These are phyloP conservation scores for Parapsyche elsis DNA, from an alignment of 1,140 invertebrate species.

Conservation along the genomic window DNA sequence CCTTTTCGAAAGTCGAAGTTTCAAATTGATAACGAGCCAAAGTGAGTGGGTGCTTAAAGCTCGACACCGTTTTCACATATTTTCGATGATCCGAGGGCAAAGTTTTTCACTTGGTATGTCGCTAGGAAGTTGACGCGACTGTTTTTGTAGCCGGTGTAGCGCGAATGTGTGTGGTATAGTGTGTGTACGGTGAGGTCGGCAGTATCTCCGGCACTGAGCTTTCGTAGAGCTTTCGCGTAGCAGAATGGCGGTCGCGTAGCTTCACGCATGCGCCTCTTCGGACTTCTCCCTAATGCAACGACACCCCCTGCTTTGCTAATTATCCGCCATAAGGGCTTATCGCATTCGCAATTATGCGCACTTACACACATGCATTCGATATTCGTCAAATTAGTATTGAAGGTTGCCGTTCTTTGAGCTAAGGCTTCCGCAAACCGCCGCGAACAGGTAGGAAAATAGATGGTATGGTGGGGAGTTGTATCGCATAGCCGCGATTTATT, in stretches of 20 bases:
- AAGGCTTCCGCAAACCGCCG: too few relatives aligned
- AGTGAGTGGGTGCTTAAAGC: background rate
- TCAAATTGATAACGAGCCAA: background rate
- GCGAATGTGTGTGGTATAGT: background rate
- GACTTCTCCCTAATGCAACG: background rate
- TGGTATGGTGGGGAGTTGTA: too few relatives aligned
- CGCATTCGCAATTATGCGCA: background rate
- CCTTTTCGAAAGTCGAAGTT: too few relatives aligned
- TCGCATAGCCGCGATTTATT: too few relatives aligned
- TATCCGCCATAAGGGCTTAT: background rate
- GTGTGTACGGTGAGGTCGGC: background rate
- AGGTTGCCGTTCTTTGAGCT: too few relatives aligned
- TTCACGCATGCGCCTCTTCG: background rate
- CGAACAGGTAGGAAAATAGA: too few relatives aligned
- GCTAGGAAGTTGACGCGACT: background rate
- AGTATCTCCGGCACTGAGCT: background rate
- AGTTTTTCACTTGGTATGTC: background rate
- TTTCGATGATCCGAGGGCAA: too few relatives aligned
- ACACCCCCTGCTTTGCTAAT: background rate
- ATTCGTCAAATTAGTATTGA: too few relatives aligned
- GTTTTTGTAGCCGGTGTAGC: background rate
- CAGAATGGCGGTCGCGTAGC: slow-evolving; percentile 10
- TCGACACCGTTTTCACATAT: background rate
- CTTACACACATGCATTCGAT: background rate
- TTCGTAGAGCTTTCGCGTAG: background rate